These are phyloP conservation scores for Cassiopea xamachana DNA, from an alignment of 30 jellyfish, hydroid and myxozoan species.

Conservation along the genomic window DNA sequence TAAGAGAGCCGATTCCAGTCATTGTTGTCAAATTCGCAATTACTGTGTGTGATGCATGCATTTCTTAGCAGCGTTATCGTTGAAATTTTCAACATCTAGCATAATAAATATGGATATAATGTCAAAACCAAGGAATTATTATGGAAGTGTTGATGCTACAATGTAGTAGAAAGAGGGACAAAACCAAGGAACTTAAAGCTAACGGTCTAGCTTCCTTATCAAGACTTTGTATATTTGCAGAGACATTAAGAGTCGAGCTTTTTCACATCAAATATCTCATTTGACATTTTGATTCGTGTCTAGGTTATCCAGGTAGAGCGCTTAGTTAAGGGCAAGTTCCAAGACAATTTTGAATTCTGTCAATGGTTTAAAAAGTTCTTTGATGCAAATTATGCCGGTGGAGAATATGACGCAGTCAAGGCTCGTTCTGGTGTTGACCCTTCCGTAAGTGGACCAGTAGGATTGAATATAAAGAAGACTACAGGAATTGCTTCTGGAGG, in stretches of 20 bases:
- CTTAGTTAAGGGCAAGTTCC: constrained; percentile 81
- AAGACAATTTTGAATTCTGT: constrained; percentile 90
- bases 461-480: constrained; percentile 60
- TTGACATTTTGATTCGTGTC: neutral
- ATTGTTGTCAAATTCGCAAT: too few relatives aligned
- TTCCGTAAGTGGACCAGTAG: constrained; percentile 42
- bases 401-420: constrained; percentile 82
- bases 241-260: neutral
- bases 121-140: too few relatives aligned
- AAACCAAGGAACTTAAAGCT: too few relatives aligned
- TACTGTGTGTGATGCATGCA: too few relatives aligned
- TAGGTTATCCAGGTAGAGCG: constrained; percentile 87
- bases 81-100: too few relatives aligned
- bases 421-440: constrained; percentile 89
- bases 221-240: too few relatives aligned
- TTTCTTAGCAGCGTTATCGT: too few relatives aligned
- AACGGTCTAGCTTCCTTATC: too few relatives aligned
- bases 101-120: too few relatives aligned
- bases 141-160: too few relatives aligned
- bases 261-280: neutral
- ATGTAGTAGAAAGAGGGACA: too few relatives aligned
- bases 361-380: constrained; percentile 94
- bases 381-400: constrained; percentile 95
- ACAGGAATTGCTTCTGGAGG: constrained; percentile 48
- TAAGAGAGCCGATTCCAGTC: too few relatives aligned